A percentile compares a stretch with the other conserved stretches of the same genome.
These are phyloP conservation scores for Brotula barbata DNA, from an alignment of 2,797 vertebrate species.

Conservation along the genomic window DNA sequence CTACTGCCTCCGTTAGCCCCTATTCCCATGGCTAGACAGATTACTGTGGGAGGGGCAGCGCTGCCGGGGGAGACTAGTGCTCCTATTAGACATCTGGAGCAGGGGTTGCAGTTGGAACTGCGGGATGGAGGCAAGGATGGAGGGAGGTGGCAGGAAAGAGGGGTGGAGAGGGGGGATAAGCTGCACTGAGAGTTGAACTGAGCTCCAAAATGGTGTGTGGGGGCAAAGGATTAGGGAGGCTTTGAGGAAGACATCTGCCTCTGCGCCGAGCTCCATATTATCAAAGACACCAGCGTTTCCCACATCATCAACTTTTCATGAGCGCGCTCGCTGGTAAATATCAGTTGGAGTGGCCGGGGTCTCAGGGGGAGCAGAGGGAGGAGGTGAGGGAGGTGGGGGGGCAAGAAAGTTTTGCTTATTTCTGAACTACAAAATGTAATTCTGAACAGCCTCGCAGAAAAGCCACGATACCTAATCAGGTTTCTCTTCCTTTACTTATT, in stretches of 20 bases:
- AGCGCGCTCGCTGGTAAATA: slow-evolving; percentile 80
- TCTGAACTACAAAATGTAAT: slow-evolving; percentile 61
- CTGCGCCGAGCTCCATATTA: slow-evolving; percentile 78
- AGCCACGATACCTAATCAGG: slow-evolving; percentile 43
- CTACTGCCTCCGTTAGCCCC: slow-evolving; percentile 55
- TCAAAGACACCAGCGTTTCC: slow-evolving; percentile 83
- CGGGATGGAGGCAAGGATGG: slow-evolving; percentile 61
- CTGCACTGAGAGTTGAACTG: slow-evolving; percentile 78
- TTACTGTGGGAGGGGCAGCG: slow-evolving; percentile 77
- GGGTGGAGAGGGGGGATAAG: slow-evolving; percentile 74
- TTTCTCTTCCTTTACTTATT: slow-evolving; percentile 51
- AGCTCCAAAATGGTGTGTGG: slow-evolving; percentile 77
- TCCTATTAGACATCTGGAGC: slow-evolving; percentile 72
- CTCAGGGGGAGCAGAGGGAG: slow-evolving; percentile 54
- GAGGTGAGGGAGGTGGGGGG: slow-evolving; percentile 54
- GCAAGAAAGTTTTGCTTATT: slow-evolving; percentile 64
- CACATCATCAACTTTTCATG: slow-evolving; percentile 86
- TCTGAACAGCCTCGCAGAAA: slow-evolving; percentile 61
- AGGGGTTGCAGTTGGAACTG: slow-evolving; percentile 61
- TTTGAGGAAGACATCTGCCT: slow-evolving; percentile 84
- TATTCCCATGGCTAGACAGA: slow-evolving; percentile 73
- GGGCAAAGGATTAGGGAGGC: slow-evolving; percentile 80
- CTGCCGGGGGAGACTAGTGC: slow-evolving; percentile 69
- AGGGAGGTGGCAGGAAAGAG: slow-evolving; percentile 67
- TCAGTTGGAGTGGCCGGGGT: slow-evolving; percentile 66